Evolutionary conservation across 2,797 vertebrate genomes (phyloP).

Genomic region (Salmo trutta): DNA sequence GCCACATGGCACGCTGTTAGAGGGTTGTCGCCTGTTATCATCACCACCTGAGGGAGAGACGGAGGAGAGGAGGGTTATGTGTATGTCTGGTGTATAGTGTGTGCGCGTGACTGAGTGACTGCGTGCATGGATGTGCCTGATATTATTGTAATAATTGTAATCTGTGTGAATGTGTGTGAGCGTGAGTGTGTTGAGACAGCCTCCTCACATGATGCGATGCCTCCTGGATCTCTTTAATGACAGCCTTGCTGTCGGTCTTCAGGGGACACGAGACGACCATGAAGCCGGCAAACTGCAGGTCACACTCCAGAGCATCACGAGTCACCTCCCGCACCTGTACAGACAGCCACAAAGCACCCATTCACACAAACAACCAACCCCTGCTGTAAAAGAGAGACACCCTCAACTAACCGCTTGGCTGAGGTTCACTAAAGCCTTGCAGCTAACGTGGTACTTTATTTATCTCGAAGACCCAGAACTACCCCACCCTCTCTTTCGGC

Average conservation of each 20-base stretch:
- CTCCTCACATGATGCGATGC: conserved; percentile 89
- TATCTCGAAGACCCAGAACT: no score
- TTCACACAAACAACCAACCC: conserved; percentile 18
- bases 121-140: no score
- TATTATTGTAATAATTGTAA: not conserved
- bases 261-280: conserved; percentile 96
- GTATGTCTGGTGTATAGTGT: not conserved
- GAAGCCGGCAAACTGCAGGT: conserved; percentile 90
- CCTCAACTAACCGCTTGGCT: not conserved
- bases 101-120: no score
- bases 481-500: not conserved
- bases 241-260: conserved; percentile 89
- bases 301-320: conserved; percentile 85
- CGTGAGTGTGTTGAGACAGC: not conserved
- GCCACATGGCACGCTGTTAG: conserved; percentile 96
- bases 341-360: conserved; percentile 22
- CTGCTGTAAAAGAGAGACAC: not conserved
- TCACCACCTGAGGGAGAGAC: conserved; percentile 84
- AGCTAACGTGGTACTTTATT: no score
- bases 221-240: conserved; percentile 94
- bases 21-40: conserved; percentile 97
- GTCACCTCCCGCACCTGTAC: conserved; percentile 88
- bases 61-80: not conserved
- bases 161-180: not conserved
- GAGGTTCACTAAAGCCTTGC: no score